A percentile compares a stretch with the other conserved stretches of the same genome.
Conservation (phyloP, 64 coral and sea anemone species). For the Pocillopora damicornis region DNA sequence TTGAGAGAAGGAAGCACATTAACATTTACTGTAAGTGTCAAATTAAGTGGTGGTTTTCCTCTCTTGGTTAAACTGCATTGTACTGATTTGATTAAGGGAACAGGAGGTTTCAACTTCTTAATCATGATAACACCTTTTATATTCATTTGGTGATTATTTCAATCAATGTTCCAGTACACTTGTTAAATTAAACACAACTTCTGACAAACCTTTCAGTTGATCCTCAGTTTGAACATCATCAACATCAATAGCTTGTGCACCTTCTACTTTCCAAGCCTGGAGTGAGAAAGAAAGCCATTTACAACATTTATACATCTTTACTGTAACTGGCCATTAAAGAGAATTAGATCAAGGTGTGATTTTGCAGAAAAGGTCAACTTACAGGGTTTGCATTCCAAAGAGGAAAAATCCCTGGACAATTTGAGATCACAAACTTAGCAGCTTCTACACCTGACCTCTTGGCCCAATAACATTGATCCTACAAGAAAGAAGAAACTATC, state of each 20-base stretch:
- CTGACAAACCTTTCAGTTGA: slow-evolving; percentile 31
- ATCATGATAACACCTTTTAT: too few relatives aligned
- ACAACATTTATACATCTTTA: too few relatives aligned
- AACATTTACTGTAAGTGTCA: too few relatives aligned
- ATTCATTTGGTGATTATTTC: too few relatives aligned
- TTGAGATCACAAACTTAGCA: slow-evolving; percentile 85
- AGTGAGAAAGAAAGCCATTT: neutral
- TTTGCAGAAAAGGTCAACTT: slow-evolving; percentile 34
- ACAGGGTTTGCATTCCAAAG: slow-evolving; percentile 90
- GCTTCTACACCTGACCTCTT: slow-evolving; percentile 72
- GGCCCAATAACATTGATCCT: slow-evolving; percentile 79
- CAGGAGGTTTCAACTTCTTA: too few relatives aligned
- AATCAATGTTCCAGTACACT: neutral
- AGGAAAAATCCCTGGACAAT: slow-evolving; percentile 87
- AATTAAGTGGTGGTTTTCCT: too few relatives aligned
- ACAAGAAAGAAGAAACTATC: neutral
- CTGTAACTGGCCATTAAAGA: too few relatives aligned
- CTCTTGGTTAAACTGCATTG: too few relatives aligned
- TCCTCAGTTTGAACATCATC: slow-evolving; percentile 25
- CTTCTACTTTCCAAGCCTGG: neutral
- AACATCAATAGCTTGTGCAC: neutral
- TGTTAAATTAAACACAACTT: neutral
- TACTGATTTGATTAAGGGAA: too few relatives aligned
- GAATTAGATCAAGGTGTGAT: too few relatives aligned
- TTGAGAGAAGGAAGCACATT: too few relatives aligned